Percentiles rank a stretch among this genome's conserved stretches.
phyloP scores from a whole-genome alignment of 2,888 invertebrate species.

The Acrocera orbiculus region DNA sequence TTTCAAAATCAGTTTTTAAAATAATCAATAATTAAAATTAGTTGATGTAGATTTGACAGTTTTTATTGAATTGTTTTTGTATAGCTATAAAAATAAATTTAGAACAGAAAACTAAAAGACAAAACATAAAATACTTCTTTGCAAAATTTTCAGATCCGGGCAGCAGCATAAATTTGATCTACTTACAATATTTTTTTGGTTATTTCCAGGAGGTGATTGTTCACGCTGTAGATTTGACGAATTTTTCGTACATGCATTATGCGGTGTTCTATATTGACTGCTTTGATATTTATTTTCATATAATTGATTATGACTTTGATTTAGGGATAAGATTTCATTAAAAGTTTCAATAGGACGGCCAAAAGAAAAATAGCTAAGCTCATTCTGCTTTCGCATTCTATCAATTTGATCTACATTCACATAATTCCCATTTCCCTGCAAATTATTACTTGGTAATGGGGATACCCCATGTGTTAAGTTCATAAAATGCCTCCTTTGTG shows the following conservation, averaged over 20 bases:
- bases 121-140: too few species aligned
- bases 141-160: not conserved
- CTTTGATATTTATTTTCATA: slow-evolving; percentile 16
- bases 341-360: slow-evolving; percentile 21
- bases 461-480: slow-evolving; percentile 16
- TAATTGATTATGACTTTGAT: slow-evolving; percentile 25
- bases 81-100: too few species aligned
- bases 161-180: slow-evolving; percentile 1
- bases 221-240: slow-evolving; percentile 12
- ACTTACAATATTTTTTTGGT: too few species aligned
- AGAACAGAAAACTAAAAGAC: too few species aligned
- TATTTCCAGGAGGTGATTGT: slow-evolving; percentile 2
- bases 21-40: too few species aligned
- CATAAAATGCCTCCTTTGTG: slow-evolving; percentile 11
- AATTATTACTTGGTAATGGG: slow-evolving; percentile 1
- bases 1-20: too few species aligned
- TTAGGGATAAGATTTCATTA: slow-evolving; percentile 27
- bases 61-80: too few species aligned
- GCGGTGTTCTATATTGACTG: slow-evolving; percentile 13
- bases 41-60: too few species aligned
- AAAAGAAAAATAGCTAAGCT: slow-evolving; percentile 18
- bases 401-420: slow-evolving; percentile 41
- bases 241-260: slow-evolving; percentile 19
- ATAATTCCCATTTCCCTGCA: slow-evolving; percentile 25
- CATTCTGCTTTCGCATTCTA: slow-evolving; percentile 31